Evolutionary conservation across 2,888 invertebrate species (phyloP).

Genomic region (Lithophane socia): DNA sequence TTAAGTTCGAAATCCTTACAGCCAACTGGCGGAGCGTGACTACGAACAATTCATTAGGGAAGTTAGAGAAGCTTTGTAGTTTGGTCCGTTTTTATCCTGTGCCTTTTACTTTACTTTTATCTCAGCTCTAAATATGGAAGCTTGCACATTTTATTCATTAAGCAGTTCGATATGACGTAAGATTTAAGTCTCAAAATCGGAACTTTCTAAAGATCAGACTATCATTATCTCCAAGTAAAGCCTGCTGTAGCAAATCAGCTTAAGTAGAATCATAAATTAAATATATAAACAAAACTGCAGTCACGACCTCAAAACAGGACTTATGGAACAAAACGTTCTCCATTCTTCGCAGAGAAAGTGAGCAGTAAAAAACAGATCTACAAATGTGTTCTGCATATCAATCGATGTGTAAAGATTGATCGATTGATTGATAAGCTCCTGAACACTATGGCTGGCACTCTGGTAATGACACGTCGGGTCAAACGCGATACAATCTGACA

Average conservation of each 20-base stretch:
- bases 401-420: constrained; percentile 72
- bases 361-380: constrained; percentile 66
- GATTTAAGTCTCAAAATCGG: not conserved
- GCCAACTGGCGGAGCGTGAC: not conserved
- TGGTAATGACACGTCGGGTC: constrained; percentile 69
- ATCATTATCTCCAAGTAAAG: not conserved
- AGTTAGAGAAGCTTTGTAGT: not conserved
- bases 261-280: not conserved
- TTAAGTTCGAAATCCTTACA: constrained; percentile 30
- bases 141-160: not conserved
- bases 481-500: constrained; percentile 71
- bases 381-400: constrained; percentile 65
- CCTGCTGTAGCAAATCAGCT: not conserved
- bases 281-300: constrained; percentile 28
- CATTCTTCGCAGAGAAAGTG: constrained; percentile 62
- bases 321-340: constrained; percentile 34
- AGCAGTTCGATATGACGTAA: constrained; percentile 10
- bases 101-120: not conserved
- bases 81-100: not conserved
- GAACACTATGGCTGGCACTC: constrained; percentile 68
- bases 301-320: constrained; percentile 52
- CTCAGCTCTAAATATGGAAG: constrained; percentile 15
- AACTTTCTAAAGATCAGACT: not conserved
- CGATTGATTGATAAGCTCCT: constrained; percentile 71
- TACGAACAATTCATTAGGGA: not conserved